Evolutionary conservation across 2,888 invertebrate species (phyloP).

Genomic region (Dryocosmus kuriphilus): DNA sequence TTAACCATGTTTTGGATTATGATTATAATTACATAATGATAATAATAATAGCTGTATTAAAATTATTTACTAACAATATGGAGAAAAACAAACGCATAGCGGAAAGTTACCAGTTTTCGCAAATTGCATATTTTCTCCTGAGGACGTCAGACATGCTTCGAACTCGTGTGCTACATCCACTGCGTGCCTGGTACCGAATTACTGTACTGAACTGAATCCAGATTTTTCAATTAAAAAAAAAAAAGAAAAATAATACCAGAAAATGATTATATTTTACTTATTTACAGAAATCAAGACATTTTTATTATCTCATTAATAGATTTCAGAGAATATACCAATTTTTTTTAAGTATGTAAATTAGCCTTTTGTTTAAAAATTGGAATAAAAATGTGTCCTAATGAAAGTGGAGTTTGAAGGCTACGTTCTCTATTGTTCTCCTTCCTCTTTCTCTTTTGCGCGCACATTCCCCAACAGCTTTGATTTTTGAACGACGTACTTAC

Average conservation of each 20-base stretch:
- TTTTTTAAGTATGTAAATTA: too few relatives aligned
- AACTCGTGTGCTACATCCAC: not conserved
- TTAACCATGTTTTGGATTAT: not conserved
- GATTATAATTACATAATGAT: not conserved
- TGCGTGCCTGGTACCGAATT: slow-evolving; percentile 3
- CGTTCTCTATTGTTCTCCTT: not conserved
- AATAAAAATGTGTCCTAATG: not conserved
- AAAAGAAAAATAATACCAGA: too few relatives aligned
- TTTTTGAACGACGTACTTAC: slow-evolving; percentile 16
- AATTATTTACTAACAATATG: not conserved
- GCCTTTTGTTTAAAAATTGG: not conserved
- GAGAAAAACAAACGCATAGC: not conserved
- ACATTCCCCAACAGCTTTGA: slow-evolving; percentile 16
- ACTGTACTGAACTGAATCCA: not conserved
- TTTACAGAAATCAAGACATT: too few relatives aligned
- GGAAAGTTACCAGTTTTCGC: not conserved
- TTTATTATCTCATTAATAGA: too few relatives aligned
- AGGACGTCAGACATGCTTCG: not conserved
- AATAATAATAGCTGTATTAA: not conserved
- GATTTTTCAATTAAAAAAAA: too few relatives aligned
- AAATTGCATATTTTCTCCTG: not conserved
- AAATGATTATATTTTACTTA: too few relatives aligned
- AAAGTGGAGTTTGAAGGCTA: not conserved
- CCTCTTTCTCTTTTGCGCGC: slow-evolving; percentile 39
- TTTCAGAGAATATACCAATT: too few relatives aligned